A percentile compares a stretch with the other conserved stretches of the same genome.
Conservation (phyloP, 1,140 invertebrate genomes). For the Eupeodes corollae region DNA sequence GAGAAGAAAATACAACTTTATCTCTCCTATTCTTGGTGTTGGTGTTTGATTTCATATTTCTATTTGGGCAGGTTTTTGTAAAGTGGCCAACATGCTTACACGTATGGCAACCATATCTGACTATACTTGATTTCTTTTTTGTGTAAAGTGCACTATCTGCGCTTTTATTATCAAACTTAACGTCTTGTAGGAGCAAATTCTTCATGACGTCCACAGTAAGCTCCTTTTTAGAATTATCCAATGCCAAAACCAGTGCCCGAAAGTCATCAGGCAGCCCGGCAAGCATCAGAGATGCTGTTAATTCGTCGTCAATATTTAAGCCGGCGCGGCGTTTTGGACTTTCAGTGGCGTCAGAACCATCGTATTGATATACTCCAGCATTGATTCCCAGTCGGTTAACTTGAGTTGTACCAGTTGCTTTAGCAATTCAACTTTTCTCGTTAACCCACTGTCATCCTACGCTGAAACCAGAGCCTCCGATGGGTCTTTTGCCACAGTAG, state of each 20-base stretch:
- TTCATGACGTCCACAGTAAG: conserved; percentile 24
- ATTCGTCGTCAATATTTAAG: conserved; percentile 4
- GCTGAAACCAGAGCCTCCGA: conserved; percentile 15
- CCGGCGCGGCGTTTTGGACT: conserved; percentile 5
- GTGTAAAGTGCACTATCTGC: too few relatives aligned
- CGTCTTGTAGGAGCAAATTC: conserved; percentile 27
- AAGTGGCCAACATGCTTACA: too few relatives aligned
- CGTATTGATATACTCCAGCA: conserved; percentile 19
- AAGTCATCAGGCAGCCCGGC: conserved; percentile 5
- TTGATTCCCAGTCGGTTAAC: conserved; percentile 11
- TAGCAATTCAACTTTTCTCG: too few relatives aligned
- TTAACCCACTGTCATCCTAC: conserved; percentile 18
- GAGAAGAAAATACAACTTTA: too few relatives aligned
- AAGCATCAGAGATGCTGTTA: conserved; percentile 7
- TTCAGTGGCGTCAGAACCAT: conserved; percentile 10
- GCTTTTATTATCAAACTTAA: conserved; percentile 11
- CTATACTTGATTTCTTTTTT: too few relatives aligned
- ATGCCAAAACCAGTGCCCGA: conserved; percentile 2
- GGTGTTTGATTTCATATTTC: too few relatives aligned
- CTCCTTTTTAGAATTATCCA: conserved; percentile 15
- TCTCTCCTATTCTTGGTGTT: too few relatives aligned
- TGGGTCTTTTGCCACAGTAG: conserved; percentile 15
- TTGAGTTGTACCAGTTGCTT: conserved; percentile 15
- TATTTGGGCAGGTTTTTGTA: too few relatives aligned
- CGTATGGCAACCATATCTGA: too few relatives aligned